phyloP scores from a whole-genome alignment of 2,113 vertebrate genomes.

The Poeciliopsis retropinna region DNA sequence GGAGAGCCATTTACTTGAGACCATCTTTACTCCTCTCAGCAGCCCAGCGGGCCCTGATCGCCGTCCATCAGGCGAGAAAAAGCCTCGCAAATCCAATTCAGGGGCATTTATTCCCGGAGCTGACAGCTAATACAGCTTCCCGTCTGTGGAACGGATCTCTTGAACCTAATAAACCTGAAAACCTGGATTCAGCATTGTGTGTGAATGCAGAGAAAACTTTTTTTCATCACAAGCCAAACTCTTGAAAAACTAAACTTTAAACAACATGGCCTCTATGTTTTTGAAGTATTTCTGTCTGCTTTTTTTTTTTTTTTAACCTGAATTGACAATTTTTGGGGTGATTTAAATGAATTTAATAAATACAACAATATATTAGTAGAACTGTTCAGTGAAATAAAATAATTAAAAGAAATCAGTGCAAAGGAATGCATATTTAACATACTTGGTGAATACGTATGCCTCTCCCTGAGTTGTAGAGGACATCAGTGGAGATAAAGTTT shows the following conservation, averaged over 20 bases:
- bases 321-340: neutral
- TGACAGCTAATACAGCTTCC: constrained; percentile 40
- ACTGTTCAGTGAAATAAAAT: constrained; percentile 31
- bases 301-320: neutral
- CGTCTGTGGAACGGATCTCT: constrained; percentile 17
- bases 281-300: neutral
- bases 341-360: neutral
- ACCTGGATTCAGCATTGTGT: constrained; percentile 16
- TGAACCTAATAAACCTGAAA: constrained; percentile 26
- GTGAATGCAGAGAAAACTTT: constrained; percentile 8
- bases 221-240: neutral
- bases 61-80: constrained; percentile 53
- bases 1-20: constrained; percentile 48
- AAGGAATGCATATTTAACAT: constrained; percentile 34
- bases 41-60: constrained; percentile 47
- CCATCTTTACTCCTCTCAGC: constrained; percentile 49
- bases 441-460: constrained; percentile 23
- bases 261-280: neutral
- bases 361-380: neutral
- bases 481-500: constrained; percentile 26
- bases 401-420: constrained; percentile 30
- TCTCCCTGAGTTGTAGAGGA: constrained; percentile 56
- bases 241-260: neutral
- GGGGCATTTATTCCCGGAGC: constrained; percentile 34
- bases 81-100: constrained; percentile 58